A percentile compares a stretch with the other conserved stretches of the same genome.
Evolutionary conservation across 2,888 invertebrate species (phyloP).

Genomic region (Exocentrus adspersus): DNA sequence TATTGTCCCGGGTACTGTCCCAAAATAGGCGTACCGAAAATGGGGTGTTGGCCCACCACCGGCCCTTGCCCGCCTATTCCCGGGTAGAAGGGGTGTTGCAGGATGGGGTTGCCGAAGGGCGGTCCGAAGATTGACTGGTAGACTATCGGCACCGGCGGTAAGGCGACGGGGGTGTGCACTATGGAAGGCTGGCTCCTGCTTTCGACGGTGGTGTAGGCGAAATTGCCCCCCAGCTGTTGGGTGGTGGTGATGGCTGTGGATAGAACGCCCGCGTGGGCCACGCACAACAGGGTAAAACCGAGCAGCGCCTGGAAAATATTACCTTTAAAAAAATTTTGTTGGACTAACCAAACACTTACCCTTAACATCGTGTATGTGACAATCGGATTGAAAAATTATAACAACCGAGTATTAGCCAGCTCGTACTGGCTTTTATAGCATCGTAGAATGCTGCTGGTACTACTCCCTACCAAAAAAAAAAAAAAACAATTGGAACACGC

Average conservation of each 20-base stretch:
- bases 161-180: conserved; percentile 46
- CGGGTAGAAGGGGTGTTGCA: conserved; percentile 1
- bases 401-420: neutral
- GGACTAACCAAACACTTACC: conserved; percentile 29
- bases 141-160: neutral
- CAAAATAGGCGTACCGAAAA: conserved; percentile 3
- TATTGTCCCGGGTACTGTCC: conserved; percentile 30
- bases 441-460: too few relatives aligned
- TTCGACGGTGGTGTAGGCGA: conserved; percentile 67
- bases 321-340: too few relatives aligned
- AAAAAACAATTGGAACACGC: conserved; percentile 29
- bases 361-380: conserved; percentile 16
- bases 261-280: conserved; percentile 59
- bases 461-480: conserved; percentile 19
- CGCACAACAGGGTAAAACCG: conserved; percentile 51
- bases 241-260: conserved; percentile 66
- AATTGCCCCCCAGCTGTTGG: conserved; percentile 66
- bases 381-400: conserved; percentile 4
- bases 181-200: conserved; percentile 66
- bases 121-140: conserved; percentile 23
- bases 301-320: conserved; percentile 35
- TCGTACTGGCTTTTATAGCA: conserved; percentile 17
- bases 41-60: neutral
- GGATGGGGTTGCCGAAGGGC: conserved; percentile 24
- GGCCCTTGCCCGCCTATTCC: neutral